Evolutionary conservation across 2,888 invertebrate species (phyloP), one percentile per base, ranked within the genome.

Genomic region (Caenorhabditis sp.): DNA sequence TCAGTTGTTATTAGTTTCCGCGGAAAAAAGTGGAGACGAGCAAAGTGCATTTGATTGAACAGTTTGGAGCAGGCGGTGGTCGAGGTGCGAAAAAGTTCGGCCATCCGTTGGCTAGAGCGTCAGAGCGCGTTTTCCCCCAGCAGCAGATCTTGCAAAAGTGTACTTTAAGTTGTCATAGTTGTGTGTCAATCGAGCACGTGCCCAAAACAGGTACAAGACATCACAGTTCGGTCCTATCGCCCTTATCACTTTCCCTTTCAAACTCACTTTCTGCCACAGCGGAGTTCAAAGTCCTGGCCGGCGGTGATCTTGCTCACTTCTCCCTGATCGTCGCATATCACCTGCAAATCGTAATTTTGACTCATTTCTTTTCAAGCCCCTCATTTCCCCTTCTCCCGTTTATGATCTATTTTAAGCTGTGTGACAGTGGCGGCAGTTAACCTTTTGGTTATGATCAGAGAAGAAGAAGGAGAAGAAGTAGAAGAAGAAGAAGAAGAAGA

Each of bases 221-320:
- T n/a, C n/a, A n/a, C n/a, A n/a, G n/a, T n/a, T n/a, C n/a, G n/a
- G n/a, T n/a, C n/a, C n/a, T n/a, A n/a, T n/a, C n/a, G n/a, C n/a
- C n/a, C n/a, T n/a, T 59, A n/a, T 59, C 37, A n/a, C 30, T 52
- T 43, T 61, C 27, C 20, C 37, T 6, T n/a, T 50, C n/a, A 41
- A 75, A 76, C 76, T 76, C 65, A 76, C 76, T 76, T 76, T 58
- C 76, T 71, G 7, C 71, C 76, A 20, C 71, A 55, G 5, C 76
- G 63, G n/a, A 76, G 58, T 32, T 76, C 76, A 45, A 76, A 76
- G 52, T 76, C 76, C 53, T 76, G 71, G 11, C 76, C 76, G 48
- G 71, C 65, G 20, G 53, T 65, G 17, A 76, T 66, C 53, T 71
- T 70, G 65, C 71, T 71, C 45, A 71, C 66, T 32, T 76, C 71